Evolutionary conservation across 2,113 vertebrate species (phyloP).

Genomic region (Porphyrio hochstetteri): DNA sequence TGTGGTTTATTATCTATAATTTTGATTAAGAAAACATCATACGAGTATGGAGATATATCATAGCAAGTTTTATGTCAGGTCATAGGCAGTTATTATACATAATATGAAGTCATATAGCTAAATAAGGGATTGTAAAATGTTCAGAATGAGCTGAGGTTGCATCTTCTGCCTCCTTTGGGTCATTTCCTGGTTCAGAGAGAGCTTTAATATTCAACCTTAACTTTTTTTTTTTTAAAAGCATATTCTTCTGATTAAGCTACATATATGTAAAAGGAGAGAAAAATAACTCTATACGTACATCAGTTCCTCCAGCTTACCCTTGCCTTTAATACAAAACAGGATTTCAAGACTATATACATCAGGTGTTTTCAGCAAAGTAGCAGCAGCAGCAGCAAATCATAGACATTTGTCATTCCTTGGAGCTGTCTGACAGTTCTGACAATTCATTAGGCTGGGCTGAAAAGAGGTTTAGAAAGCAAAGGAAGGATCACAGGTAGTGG

Average conservation of each 20-base stretch:
- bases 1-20: conserved; percentile 14
- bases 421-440: conserved; percentile 86
- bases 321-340: conserved; percentile 76
- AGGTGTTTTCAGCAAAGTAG: conserved; percentile 80
- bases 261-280: conserved; percentile 28
- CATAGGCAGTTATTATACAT: not conserved
- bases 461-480: conserved; percentile 82
- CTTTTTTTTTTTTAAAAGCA: not conserved
- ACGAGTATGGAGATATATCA: not conserved
- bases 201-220: not conserved
- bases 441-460: conserved; percentile 84
- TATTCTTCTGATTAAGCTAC: conserved; percentile 5
- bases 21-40: conserved; percentile 6
- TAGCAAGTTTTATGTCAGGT: not conserved
- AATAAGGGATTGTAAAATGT: not conserved
- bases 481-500: conserved; percentile 76
- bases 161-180: not conserved
- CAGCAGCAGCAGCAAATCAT: conserved; percentile 80
- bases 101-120: not conserved
- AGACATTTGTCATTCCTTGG: conserved; percentile 87
- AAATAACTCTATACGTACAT: conserved; percentile 65
- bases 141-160: not conserved
- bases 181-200: not conserved
- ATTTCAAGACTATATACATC: conserved; percentile 78
- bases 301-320: conserved; percentile 72